Evolutionary conservation across 2,797 vertebrate species (phyloP).

Genomic region (Sebastes jordani): DNA sequence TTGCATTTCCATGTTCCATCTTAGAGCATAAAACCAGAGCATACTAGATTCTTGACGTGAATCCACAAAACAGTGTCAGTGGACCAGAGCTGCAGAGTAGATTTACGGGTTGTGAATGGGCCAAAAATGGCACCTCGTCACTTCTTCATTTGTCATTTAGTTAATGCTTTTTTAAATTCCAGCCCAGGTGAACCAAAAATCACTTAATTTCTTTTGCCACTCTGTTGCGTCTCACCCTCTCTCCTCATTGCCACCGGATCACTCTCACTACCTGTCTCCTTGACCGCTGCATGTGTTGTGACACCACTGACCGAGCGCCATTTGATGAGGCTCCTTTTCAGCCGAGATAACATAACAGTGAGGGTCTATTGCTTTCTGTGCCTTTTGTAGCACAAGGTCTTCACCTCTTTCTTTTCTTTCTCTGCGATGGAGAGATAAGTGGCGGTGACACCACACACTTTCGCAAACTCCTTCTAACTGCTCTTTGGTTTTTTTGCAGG

Average conservation of each 20-base stretch:
- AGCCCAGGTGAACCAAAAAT: slow-evolving; percentile 1
- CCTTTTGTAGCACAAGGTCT: slow-evolving; percentile 15
- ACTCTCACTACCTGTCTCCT: slow-evolving; percentile 17
- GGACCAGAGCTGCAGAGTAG: not conserved
- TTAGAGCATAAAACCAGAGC: not conserved
- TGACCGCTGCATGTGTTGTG: slow-evolving; percentile 35
- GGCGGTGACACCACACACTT: slow-evolving; percentile 8
- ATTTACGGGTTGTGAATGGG: not conserved
- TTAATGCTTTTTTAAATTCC: slow-evolving; percentile 15
- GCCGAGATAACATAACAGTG: slow-evolving; percentile 14
- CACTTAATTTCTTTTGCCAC: not conserved
- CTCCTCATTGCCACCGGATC: not conserved
- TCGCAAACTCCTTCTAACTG: not conserved
- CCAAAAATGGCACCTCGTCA: not conserved
- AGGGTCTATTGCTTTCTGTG: slow-evolving; percentile 23
- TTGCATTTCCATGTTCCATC: not conserved
- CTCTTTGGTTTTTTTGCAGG: slow-evolving; percentile 18
- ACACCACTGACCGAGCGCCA: slow-evolving; percentile 38
- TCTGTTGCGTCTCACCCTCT: not conserved
- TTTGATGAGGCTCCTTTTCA: slow-evolving; percentile 48
- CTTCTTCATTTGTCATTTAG: slow-evolving; percentile 1
- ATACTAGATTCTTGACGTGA: not conserved
- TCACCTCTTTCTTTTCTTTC: slow-evolving; percentile 13
- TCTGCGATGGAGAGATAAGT: slow-evolving; percentile 25
- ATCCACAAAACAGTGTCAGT: not conserved